Evolutionary conservation across 2,113 vertebrate species (phyloP), one percentile per base, ranked within the genome.

Genomic region (Heloderma charlesbogerti): DNA sequence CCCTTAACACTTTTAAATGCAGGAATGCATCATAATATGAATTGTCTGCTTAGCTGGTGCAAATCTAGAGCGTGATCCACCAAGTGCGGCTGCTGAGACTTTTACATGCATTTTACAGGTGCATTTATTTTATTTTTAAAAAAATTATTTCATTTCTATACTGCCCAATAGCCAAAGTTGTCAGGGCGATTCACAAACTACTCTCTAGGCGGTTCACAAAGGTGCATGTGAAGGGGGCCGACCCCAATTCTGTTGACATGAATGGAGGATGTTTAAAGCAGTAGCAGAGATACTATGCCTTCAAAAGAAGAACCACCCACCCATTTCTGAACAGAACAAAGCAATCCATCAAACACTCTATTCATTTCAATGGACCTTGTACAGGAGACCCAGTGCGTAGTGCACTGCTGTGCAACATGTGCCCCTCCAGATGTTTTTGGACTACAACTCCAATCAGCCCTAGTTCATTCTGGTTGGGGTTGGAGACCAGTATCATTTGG

Each of bases 1-100:
- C 88, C 77, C 94, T 71, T 92, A 95, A 95, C 93, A 96, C 90
- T 94, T 90, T 96, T 92, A 94, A 69, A 95, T 95, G 92, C 86
- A 96, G 95, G 96, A 96, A 96, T 96, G 94, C 93, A 96, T 96
- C 95, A 95, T 27, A n/a, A 54, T 94, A 93, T 96, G 97, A 96
- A 95, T 93, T 95, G 95, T 96, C 95, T 95, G 93, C 92, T 94
- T 93, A 94, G 95, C 94, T 94, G 95, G 94, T 96, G 96, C 92
- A 97, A 96, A 95, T 96, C 95, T 96, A 95, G 45, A 51, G 31
- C 20, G 25, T 54, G 18, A 57, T 40, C 31, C 72, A 60, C 6
- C 12, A 29, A 57, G 48, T 57, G 40, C 37, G 7, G 77, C 63
- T 57, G 74, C 63, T 57, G 48, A 54, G 60, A 48, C 43, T 66